Evolutionary conservation across 2,888 invertebrate genomes (phyloP).

Genomic region (Willowsia nigromaculata): DNA sequence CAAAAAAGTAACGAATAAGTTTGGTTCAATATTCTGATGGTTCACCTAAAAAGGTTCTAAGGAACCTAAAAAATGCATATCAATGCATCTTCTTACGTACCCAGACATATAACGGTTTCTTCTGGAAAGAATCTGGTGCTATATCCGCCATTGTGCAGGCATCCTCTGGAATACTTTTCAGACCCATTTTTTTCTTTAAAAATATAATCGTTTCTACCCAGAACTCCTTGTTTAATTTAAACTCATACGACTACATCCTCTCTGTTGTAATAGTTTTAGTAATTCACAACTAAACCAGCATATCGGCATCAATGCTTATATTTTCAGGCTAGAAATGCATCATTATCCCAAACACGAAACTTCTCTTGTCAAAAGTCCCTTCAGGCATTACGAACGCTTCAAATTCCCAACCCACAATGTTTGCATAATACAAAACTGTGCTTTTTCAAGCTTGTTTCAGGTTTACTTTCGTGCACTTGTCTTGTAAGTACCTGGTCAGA

Average conservation of each 20-base stretch:
- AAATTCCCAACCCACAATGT: not conserved
- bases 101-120: slow-evolving; percentile 76
- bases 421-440: not conserved
- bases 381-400: not conserved
- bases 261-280: too few species aligned
- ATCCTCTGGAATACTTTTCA: slow-evolving; percentile 61
- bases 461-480: slow-evolving; percentile 19
- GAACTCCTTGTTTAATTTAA: not conserved
- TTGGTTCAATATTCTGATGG: too few species aligned
- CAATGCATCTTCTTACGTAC: slow-evolving; percentile 52
- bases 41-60: too few species aligned
- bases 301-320: not conserved
- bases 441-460: not conserved
- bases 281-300: too few species aligned
- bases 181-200: slow-evolving; percentile 39
- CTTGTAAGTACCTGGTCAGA: not conserved
- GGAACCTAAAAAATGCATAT: not conserved
- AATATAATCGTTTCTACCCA: not conserved
- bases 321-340: not conserved
- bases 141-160: slow-evolving; percentile 35
- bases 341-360: not conserved
- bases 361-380: not conserved
- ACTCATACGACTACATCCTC: not conserved
- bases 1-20: not conserved
- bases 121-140: slow-evolving; percentile 64